phyloP scores from a whole-genome alignment of 2,113 vertebrate species.

The Corythornis madagascariensis region DNA sequence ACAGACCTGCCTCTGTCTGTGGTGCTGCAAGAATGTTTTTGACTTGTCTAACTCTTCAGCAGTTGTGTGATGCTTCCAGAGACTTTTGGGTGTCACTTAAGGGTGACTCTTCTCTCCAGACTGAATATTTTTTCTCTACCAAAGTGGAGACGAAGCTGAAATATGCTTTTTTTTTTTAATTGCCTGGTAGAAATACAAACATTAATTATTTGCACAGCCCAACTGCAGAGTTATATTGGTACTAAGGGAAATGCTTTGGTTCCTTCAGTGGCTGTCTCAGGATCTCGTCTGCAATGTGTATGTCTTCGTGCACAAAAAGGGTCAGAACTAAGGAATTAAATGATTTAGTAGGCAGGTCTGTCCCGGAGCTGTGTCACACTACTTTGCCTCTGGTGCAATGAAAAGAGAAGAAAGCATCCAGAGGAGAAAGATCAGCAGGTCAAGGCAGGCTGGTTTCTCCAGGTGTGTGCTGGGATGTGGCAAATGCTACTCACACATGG shows the following conservation, averaged over 20 bases:
- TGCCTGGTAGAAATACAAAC: neutral
- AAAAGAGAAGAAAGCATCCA: neutral
- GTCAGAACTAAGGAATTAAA: neutral
- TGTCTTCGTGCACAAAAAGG: neutral
- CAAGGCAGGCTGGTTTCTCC: neutral
- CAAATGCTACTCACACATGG: neutral
- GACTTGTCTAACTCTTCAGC: neutral
- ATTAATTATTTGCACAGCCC: accelerated
- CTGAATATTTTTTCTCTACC: neutral
- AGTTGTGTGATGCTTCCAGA: neutral
- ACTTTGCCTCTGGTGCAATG: neutral
- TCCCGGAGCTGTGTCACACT: neutral
- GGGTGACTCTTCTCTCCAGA: neutral
- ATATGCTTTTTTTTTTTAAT: neutral
- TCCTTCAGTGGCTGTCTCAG: neutral
- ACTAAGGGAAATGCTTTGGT: neutral
- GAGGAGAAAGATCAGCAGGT: neutral
- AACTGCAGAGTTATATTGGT: accelerated
- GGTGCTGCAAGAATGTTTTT: neutral
- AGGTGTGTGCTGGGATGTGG: neutral
- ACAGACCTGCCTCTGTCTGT: neutral
- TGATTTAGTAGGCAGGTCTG: neutral
- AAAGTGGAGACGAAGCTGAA: neutral
- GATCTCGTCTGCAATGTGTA: neutral
- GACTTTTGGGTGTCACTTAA: neutral